Evolutionary conservation across 2,888 invertebrate genomes (phyloP).

Genomic region (Aphelenchoides bicaudatus): DNA sequence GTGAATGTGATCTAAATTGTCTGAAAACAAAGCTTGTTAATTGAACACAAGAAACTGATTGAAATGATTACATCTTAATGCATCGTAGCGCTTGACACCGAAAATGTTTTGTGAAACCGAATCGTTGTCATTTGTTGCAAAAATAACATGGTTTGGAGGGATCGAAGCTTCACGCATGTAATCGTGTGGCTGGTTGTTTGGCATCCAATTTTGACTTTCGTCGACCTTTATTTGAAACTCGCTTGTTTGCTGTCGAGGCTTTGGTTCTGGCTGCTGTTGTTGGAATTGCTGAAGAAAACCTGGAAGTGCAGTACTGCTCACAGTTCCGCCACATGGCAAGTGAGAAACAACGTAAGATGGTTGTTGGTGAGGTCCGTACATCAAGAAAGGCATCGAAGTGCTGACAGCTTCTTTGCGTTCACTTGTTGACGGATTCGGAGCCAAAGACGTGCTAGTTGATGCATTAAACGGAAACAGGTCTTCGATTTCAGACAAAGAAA

Average conservation of each 20-base stretch:
- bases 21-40: conserved; percentile 28
- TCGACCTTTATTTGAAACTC: conserved; percentile 7
- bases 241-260: not conserved
- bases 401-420: not conserved
- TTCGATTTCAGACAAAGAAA: conserved; percentile 3
- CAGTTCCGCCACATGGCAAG: conserved; percentile 27
- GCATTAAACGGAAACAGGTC: not conserved
- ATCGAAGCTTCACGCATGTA: conserved; percentile 6
- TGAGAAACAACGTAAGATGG: conserved; percentile 35
- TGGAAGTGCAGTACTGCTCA: conserved; percentile 22
- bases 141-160: conserved; percentile 6
- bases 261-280: too few species aligned
- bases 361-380: conserved; percentile 37
- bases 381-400: conserved; percentile 23
- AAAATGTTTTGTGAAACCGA: conserved; percentile 19
- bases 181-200: not conserved
- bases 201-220: conserved; percentile 6
- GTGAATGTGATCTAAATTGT: conserved; percentile 39
- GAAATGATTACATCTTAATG: conserved; percentile 28
- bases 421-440: not conserved
- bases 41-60: not conserved
- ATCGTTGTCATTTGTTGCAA: conserved; percentile 9
- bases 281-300: conserved; percentile 19
- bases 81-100: conserved; percentile 31
- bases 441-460: not conserved